These are phyloP conservation scores for Zelleria hepariella DNA, from an alignment of 2,888 invertebrate genomes.

Conservation along the genomic window DNA sequence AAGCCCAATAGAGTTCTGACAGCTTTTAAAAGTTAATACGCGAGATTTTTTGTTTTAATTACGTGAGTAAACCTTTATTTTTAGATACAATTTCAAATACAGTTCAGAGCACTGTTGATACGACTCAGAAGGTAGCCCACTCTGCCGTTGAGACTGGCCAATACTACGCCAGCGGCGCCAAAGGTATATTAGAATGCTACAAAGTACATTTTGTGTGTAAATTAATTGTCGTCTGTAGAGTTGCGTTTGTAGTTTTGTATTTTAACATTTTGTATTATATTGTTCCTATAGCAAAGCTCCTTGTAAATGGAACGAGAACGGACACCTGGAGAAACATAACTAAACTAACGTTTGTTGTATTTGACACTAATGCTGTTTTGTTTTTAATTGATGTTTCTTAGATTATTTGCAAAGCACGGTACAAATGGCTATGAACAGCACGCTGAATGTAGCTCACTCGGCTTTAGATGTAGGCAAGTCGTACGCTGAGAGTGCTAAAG, in stretches of 20 bases:
- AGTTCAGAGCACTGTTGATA: conserved; percentile 27
- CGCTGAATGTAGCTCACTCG: conserved; percentile 13
- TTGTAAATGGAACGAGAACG: background rate
- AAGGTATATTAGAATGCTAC: background rate
- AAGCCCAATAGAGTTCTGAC: no score
- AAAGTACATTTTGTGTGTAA: background rate
- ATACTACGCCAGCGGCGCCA: background rate
- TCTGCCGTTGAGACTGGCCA: conserved; percentile 18
- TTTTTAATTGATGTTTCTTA: background rate
- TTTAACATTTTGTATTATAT: no score
- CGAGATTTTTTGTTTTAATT: no score
- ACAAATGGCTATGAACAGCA: conserved; percentile 6
- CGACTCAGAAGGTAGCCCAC: conserved; percentile 21
- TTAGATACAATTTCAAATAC: conserved; percentile 30
- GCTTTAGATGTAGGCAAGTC: conserved; percentile 11
- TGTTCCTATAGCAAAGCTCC: background rate
- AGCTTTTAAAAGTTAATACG: no score
- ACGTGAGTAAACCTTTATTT: conserved; percentile 10
- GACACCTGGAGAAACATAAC: no score
- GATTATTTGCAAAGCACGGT: background rate
- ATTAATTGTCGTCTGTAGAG: background rate
- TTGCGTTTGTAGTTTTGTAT: background rate
- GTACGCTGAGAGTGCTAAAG: conserved; percentile 3
- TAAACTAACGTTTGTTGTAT: background rate
- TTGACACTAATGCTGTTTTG: background rate